Percentiles rank a stretch among this genome's conserved stretches.
phyloP scores from a whole-genome alignment of 2,888 invertebrate genomes.

The Apodemia duryi region DNA sequence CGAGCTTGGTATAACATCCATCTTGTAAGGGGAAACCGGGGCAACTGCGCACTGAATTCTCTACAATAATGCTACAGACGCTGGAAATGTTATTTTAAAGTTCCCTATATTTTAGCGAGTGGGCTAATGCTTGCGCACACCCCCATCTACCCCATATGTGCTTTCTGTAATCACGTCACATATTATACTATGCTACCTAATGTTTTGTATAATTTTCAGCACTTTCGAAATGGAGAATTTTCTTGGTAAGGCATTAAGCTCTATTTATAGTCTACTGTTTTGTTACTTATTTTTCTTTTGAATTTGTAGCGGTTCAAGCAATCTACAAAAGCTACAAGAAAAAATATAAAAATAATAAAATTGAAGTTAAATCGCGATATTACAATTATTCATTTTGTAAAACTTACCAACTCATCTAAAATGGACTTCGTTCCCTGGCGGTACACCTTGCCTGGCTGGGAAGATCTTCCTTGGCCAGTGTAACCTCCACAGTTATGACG shows the following conservation, averaged over 20 bases:
- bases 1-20: slow-evolving; percentile 27
- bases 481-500: too few relatives aligned
- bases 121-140: slow-evolving; percentile 22
- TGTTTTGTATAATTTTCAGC: slow-evolving; percentile 11
- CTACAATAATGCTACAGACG: slow-evolving; percentile 25
- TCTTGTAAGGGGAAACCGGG: slow-evolving; percentile 22
- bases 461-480: too few relatives aligned
- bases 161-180: slow-evolving; percentile 13
- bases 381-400: too few relatives aligned
- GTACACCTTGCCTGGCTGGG: too few relatives aligned
- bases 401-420: too few relatives aligned
- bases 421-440: too few relatives aligned
- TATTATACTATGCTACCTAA: slow-evolving; percentile 1
- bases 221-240: not conserved
- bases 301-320: too few relatives aligned
- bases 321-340: too few relatives aligned
- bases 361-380: too few relatives aligned
- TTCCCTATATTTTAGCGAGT: slow-evolving; percentile 25
- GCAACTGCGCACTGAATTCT: slow-evolving; percentile 20
- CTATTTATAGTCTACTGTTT: too few relatives aligned
- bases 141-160: slow-evolving; percentile 12
- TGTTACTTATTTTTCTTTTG: not conserved
- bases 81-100: slow-evolving; percentile 26
- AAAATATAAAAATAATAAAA: too few relatives aligned
- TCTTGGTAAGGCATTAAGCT: not conserved